A percentile compares a stretch with the other conserved stretches of the same genome.
Evolutionary conservation across 2,797 vertebrate species (phyloP).

Genomic region (Parauchenoglanis ngamensis): DNA sequence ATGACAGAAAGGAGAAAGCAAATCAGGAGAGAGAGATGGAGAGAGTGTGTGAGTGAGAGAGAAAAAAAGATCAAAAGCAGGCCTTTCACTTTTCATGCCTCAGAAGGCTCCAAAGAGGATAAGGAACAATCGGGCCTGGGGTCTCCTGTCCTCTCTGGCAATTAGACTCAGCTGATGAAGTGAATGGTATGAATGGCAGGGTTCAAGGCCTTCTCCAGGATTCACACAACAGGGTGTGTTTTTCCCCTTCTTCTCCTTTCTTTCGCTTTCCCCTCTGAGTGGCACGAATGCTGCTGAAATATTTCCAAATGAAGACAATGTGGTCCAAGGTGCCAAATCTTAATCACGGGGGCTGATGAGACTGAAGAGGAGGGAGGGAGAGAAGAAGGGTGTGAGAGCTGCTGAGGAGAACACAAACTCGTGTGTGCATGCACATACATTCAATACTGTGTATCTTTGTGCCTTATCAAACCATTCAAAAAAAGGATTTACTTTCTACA

Average conservation of each 20-base stretch:
- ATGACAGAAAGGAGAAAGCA: conserved; percentile 71
- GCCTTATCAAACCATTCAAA: conserved; percentile 52
- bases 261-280: conserved; percentile 78
- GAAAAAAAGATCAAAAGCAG: conserved; percentile 94
- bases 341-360: conserved; percentile 71
- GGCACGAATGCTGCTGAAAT: conserved; percentile 92
- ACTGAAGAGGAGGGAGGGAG: conserved; percentile 57
- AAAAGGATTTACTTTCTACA: conserved; percentile 47
- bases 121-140: conserved; percentile 97
- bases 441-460: conserved; percentile 59
- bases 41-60: conserved; percentile 70
- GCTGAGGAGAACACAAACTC: conserved; percentile 63
- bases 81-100: conserved; percentile 98
- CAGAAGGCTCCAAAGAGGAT: conserved; percentile 99
- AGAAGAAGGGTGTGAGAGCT: conserved; percentile 66
- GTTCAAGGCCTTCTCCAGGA: conserved; percentile 97
- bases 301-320: conserved; percentile 95
- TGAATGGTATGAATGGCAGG: conserved; percentile 99
- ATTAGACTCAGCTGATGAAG: conserved; percentile 99
- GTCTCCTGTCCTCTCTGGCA: conserved; percentile 99
- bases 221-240: conserved; percentile 97
- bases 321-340: conserved; percentile 74
- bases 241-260: conserved; percentile 76
- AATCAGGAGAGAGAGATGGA: conserved; percentile 79
- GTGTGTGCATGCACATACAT: conserved; percentile 52